These are phyloP conservation scores for Cliona cf. orientalis DNA, from an alignment of 37 sponge, comb jelly and placozoan species.

Conservation along the genomic window DNA sequence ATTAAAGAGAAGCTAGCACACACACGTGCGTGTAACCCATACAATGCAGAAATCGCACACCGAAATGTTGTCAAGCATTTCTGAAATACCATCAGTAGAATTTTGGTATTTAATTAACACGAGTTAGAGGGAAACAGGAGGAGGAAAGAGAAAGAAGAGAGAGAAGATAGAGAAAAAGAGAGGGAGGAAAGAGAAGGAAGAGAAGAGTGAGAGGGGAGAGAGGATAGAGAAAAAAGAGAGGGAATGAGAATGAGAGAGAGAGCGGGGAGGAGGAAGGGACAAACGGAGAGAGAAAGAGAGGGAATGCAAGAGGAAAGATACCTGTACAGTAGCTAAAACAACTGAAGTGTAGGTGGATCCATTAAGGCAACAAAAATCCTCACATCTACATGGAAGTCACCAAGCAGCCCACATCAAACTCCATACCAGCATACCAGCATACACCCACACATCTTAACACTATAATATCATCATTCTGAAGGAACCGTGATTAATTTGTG, in stretches of 20 bases:
- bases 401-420: too few species aligned
- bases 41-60: too few species aligned
- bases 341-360: too few species aligned
- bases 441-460: too few species aligned
- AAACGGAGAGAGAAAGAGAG: conserved; percentile 23
- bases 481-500: too few species aligned
- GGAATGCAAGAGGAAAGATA: neutral
- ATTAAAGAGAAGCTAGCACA: too few species aligned
- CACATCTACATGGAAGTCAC: too few species aligned
- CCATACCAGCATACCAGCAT: too few species aligned
- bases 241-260: neutral
- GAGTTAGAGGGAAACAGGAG: neutral
- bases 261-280: conserved; percentile 1
- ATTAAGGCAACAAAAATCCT: too few species aligned
- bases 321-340: neutral
- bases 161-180: neutral
- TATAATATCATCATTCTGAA: too few species aligned
- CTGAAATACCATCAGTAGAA: neutral
- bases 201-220: neutral
- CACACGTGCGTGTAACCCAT: too few species aligned
- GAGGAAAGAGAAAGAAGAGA: neutral
- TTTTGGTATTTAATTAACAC: neutral
- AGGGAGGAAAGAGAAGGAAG: neutral
- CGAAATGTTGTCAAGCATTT: neutral
- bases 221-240: neutral